Percentiles rank a stretch among this genome's conserved stretches.
Conservation (phyloP, 1,140 invertebrate species). For the Drosophila ambigua region DNA sequence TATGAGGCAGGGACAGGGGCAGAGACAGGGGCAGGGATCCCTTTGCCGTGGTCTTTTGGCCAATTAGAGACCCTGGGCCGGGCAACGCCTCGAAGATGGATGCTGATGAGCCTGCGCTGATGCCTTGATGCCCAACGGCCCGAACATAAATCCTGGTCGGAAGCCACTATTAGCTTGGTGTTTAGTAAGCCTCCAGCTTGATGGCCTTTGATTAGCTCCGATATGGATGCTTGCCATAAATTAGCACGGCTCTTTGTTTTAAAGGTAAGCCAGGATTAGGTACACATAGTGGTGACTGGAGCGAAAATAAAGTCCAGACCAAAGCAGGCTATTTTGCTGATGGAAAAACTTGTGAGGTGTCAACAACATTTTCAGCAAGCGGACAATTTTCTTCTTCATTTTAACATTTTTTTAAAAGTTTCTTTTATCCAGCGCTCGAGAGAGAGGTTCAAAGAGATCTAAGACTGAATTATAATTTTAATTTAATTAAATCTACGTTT, state of each 20-base stretch:
- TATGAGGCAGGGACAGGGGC: slow-evolving; percentile 7
- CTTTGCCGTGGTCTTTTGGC: slow-evolving; percentile 34
- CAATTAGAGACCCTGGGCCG: slow-evolving; percentile 73
- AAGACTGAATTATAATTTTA: no score
- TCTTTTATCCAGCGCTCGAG: no score
- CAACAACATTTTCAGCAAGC: no score
- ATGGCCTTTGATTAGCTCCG: slow-evolving; percentile 68
- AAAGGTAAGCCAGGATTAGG: slow-evolving; percentile 10
- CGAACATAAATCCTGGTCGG: slow-evolving; percentile 66
- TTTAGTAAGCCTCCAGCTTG: slow-evolving; percentile 62
- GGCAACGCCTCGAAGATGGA: slow-evolving; percentile 67
- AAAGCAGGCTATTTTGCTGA: background rate
- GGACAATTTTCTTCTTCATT: no score
- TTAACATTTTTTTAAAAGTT: no score
- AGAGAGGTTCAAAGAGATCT: no score
- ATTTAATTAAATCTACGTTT: no score
- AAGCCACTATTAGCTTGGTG: slow-evolving; percentile 67
- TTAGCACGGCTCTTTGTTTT: slow-evolving; percentile 31
- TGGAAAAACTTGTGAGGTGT: no score
- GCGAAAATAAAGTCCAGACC: background rate
- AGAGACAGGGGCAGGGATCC: background rate
- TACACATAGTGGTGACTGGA: background rate
- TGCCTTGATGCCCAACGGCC: slow-evolving; percentile 34
- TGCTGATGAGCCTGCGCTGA: slow-evolving; percentile 68
- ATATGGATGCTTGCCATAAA: slow-evolving; percentile 54